phyloP scores from a whole-genome alignment of 2,888 invertebrate genomes.

The Lepidocyrtoides sp. region DNA sequence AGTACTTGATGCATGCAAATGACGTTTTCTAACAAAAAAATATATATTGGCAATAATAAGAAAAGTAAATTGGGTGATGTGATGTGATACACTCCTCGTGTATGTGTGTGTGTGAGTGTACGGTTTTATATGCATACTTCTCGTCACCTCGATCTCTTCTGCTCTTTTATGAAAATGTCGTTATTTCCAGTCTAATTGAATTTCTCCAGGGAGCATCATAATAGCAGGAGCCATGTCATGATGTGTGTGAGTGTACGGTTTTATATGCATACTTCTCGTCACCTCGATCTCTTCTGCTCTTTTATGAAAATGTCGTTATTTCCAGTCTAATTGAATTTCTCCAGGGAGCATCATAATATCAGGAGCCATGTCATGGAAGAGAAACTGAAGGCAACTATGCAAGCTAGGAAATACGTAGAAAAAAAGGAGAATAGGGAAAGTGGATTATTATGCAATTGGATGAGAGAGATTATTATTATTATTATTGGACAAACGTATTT shows the following conservation, averaged over 20 bases:
- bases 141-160: too few species aligned
- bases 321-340: slow-evolving; percentile 43
- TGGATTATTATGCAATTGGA: too few species aligned
- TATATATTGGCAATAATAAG: slow-evolving; percentile 18
- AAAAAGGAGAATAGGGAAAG: neutral
- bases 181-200: too few species aligned
- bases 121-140: too few species aligned
- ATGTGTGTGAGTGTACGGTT: too few species aligned
- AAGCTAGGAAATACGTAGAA: neutral
- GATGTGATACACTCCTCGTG: neutral
- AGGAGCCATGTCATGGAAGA: too few species aligned
- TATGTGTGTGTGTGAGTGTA: neutral
- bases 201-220: too few species aligned
- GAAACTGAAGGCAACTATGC: neutral
- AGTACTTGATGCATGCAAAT: slow-evolving; percentile 17
- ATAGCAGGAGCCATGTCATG: too few species aligned
- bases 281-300: neutral
- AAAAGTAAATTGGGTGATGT: neutral
- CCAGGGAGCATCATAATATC: slow-evolving; percentile 4
- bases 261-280: too few species aligned
- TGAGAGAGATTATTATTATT: neutral
- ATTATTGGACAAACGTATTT: neutral
- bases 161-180: too few species aligned
- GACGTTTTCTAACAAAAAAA: neutral
- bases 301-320: slow-evolving; percentile 18